A percentile compares a stretch with the other conserved stretches of the same genome.
Conservation (phyloP, 2,113 vertebrate species). For the Miniopterus natalensis region DNA sequence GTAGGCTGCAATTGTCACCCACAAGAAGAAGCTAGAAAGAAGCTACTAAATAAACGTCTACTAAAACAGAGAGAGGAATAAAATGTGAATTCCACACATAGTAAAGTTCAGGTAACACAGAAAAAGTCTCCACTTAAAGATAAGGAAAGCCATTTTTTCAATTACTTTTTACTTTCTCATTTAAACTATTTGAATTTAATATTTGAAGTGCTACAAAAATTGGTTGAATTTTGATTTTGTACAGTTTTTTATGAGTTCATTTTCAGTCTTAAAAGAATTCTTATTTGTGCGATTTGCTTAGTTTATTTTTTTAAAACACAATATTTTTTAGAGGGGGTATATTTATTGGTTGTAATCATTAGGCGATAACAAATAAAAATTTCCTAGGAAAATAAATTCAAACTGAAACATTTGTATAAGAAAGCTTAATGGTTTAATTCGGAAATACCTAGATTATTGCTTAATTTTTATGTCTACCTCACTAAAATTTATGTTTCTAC, state of each 20-base stretch:
- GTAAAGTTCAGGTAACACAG: background rate
- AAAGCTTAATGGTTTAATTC: background rate
- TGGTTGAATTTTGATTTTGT: background rate
- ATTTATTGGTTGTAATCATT: background rate
- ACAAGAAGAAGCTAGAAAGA: slow-evolving; percentile 45
- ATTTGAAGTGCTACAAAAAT: background rate
- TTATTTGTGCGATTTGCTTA: background rate
- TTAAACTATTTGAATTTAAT: background rate
- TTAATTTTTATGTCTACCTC: background rate
- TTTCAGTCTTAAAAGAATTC: slow-evolving; percentile 37
- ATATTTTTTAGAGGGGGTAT: background rate
- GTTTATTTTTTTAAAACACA: slow-evolving; percentile 4
- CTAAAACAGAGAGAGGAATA: background rate
- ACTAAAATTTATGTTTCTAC: background rate
- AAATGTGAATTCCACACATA: background rate
- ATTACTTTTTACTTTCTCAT: background rate
- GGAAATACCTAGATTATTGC: background rate
- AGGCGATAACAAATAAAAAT: background rate
- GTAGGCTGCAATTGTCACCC: slow-evolving; percentile 30
- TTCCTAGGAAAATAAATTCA: background rate
- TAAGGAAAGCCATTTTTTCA: background rate
- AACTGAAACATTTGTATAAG: background rate
- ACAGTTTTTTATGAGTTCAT: background rate
- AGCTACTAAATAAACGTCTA: slow-evolving; percentile 45
- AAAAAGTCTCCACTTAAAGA: background rate